Percentiles rank a stretch among this genome's conserved stretches.
These are phyloP conservation scores for Megalops cyprinoides DNA, from an alignment of 2,797 vertebrate genomes.

Conservation along the genomic window DNA sequence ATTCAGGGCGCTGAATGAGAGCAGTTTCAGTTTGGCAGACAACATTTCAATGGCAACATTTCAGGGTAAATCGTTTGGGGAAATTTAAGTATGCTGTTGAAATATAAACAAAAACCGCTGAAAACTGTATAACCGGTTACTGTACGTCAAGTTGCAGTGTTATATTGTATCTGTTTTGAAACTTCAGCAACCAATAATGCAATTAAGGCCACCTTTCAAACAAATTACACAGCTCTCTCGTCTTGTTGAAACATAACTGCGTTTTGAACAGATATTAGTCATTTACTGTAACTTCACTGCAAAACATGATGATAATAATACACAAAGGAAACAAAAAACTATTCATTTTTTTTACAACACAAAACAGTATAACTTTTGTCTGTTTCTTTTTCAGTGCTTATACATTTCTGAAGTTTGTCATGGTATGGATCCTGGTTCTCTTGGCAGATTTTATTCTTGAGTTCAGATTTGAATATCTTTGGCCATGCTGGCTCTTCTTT, in stretches of 20 bases:
- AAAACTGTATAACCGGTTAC: background rate
- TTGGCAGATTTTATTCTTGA: conserved; percentile 81
- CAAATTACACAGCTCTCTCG: too few relatives aligned
- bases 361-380: background rate
- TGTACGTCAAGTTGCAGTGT: background rate
- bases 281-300: too few relatives aligned
- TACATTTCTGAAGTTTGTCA: conserved; percentile 80
- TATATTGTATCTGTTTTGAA: background rate
- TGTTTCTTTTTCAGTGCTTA: conserved; percentile 66
- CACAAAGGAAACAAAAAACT: too few relatives aligned
- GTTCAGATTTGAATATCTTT: conserved; percentile 82
- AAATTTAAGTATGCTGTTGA: too few relatives aligned
- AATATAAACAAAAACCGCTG: background rate
- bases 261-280: too few relatives aligned
- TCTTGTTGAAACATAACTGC: too few relatives aligned
- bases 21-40: background rate
- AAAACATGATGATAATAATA: background rate
- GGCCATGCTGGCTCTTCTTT: conserved; percentile 84
- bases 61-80: background rate
- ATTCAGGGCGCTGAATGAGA: background rate
- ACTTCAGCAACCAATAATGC: too few relatives aligned
- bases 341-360: too few relatives aligned
- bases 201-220: too few relatives aligned
- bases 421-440: conserved; percentile 79
- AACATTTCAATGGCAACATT: background rate